These are phyloP conservation scores for Drosophila neoperkinsi DNA, from an alignment of 2,888 invertebrate genomes.

Conservation along the genomic window DNA sequence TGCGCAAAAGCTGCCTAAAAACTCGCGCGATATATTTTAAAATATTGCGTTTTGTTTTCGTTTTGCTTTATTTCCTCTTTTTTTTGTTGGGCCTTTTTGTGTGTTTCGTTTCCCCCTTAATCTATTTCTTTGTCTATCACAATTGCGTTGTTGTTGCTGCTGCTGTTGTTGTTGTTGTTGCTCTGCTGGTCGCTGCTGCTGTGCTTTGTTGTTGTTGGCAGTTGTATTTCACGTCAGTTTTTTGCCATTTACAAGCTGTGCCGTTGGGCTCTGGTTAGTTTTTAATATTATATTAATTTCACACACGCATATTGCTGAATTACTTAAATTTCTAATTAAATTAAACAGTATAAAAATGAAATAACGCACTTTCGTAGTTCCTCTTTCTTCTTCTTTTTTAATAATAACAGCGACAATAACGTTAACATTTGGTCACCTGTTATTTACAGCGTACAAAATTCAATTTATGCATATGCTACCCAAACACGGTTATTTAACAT, in stretches of 20 bases:
- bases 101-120: constrained; percentile 61
- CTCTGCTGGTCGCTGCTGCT: constrained; percentile 48
- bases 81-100: constrained; percentile 44
- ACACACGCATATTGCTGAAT: constrained; percentile 63
- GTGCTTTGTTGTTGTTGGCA: constrained; percentile 69
- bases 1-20: constrained; percentile 51
- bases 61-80: constrained; percentile 29
- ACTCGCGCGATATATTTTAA: constrained; percentile 56
- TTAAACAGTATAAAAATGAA: constrained; percentile 74
- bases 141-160: constrained; percentile 79
- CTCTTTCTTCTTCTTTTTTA: constrained; percentile 54
- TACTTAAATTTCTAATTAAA: constrained; percentile 73
- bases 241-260: constrained; percentile 56
- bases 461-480: background rate
- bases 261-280: constrained; percentile 35
- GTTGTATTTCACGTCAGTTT: constrained; percentile 62
- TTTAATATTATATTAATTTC: constrained; percentile 56
- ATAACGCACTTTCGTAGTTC: constrained; percentile 76
- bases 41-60: constrained; percentile 56
- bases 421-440: constrained; percentile 30
- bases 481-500: background rate
- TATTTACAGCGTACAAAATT: constrained; percentile 28
- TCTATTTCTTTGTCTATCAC: constrained; percentile 81
- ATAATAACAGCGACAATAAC: constrained; percentile 45
- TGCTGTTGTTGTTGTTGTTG: constrained; percentile 51